These are phyloP conservation scores for Helostoma temminkii DNA, from an alignment of 2,797 vertebrate species.

Conservation along the genomic window DNA sequence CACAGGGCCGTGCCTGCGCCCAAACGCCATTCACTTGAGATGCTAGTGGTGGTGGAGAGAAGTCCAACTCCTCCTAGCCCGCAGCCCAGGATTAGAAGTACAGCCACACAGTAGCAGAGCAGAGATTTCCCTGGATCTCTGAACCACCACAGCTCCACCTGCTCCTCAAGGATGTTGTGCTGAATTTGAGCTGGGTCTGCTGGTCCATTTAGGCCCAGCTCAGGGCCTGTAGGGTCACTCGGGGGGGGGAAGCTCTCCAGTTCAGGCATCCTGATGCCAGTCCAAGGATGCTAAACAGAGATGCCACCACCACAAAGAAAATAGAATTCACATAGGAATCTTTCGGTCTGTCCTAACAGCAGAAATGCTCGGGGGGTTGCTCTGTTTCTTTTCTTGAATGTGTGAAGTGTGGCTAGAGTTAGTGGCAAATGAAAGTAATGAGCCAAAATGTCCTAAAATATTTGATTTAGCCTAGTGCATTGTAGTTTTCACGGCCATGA, in stretches of 20 bases:
- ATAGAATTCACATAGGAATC: constrained; percentile 26
- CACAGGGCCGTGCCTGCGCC: constrained; percentile 92
- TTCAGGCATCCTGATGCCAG: constrained; percentile 85
- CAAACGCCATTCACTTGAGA: constrained; percentile 95
- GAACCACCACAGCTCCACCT: constrained; percentile 99
- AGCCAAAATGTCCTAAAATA: constrained; percentile 6
- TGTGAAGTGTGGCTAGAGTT: constrained; percentile 1
- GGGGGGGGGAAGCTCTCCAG: constrained; percentile 83
- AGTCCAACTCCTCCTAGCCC: constrained; percentile 93
- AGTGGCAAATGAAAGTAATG: constrained; percentile 9
- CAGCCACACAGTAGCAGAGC: constrained; percentile 91
- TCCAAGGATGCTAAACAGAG: constrained; percentile 53
- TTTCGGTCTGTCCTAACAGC: background rate
- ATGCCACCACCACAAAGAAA: constrained; percentile 47
- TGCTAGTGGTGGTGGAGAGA: constrained; percentile 94
- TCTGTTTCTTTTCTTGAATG: constrained; percentile 5
- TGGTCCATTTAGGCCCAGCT: constrained; percentile 68
- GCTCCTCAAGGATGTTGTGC: constrained; percentile 92
- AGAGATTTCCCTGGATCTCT: constrained; percentile 92
- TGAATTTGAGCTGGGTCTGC: constrained; percentile 86
- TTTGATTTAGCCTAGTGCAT: constrained; percentile 15
- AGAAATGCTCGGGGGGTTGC: background rate
- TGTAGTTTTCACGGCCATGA: constrained; percentile 14
- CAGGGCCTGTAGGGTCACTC: constrained; percentile 56
- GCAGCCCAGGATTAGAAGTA: constrained; percentile 91